Evolutionary conservation across 2,797 vertebrate genomes (phyloP).

Genomic region (Champsocephalus gunnari): DNA sequence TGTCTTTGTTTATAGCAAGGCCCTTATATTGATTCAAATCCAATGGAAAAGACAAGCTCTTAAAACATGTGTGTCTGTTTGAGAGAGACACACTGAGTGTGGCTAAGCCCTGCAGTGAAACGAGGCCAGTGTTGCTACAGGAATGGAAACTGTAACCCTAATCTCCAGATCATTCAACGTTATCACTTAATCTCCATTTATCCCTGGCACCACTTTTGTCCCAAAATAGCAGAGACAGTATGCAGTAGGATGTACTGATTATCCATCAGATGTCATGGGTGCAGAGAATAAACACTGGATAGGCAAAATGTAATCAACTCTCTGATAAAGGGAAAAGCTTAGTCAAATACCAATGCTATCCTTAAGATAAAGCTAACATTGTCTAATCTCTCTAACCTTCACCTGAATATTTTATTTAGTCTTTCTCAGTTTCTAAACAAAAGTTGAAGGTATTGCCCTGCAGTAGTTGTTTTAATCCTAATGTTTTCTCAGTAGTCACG

Average conservation of each 20-base stretch:
- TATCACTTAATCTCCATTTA: constrained; percentile 64
- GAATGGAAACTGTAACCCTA: constrained; percentile 74
- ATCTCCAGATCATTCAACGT: constrained; percentile 71
- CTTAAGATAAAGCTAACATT: background rate
- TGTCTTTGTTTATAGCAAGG: background rate
- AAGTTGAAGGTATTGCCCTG: background rate
- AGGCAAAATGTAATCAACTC: background rate
- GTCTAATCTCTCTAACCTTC: background rate
- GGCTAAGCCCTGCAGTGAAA: constrained; percentile 54
- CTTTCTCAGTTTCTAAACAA: background rate
- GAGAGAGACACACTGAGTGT: constrained; percentile 20
- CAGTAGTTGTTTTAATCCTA: too few species aligned
- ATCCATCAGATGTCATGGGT: constrained; percentile 23
- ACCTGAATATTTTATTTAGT: constrained; percentile 11
- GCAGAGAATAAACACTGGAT: background rate
- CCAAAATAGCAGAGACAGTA: constrained; percentile 53
- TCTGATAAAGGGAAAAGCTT: background rate
- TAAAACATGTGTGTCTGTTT: background rate
- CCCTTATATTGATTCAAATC: constrained; percentile 9
- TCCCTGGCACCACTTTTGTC: constrained; percentile 59
- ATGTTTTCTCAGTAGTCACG: too few species aligned
- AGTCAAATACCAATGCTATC: background rate
- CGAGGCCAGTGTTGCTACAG: constrained; percentile 66
- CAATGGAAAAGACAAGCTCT: constrained; percentile 5
- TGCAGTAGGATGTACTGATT: constrained; percentile 21